These are phyloP conservation scores for Callopanchax toddi DNA, from an alignment of 2,113 vertebrate genomes.

Conservation along the genomic window DNA sequence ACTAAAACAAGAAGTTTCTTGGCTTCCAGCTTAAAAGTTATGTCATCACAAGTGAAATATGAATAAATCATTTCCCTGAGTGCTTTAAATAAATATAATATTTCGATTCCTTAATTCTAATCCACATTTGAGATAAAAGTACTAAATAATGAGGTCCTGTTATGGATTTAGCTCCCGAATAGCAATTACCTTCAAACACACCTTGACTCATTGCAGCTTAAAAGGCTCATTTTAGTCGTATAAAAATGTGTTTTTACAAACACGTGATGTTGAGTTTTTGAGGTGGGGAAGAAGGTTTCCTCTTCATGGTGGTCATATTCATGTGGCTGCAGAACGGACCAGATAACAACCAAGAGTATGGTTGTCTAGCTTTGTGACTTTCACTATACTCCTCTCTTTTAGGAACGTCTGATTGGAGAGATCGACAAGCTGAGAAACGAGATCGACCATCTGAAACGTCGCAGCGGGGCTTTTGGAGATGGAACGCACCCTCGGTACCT, in stretches of 20 bases:
- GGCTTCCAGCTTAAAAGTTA: not conserved
- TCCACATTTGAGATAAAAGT: not conserved
- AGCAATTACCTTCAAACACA: not conserved
- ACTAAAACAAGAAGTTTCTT: not conserved
- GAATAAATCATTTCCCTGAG: not conserved
- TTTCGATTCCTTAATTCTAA: not conserved
- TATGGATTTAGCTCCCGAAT: not conserved
- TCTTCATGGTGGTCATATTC: not conserved
- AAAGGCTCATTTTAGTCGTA: not conserved
- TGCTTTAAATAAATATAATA: not conserved
- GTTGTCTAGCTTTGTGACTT: no score
- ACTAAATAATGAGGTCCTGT: not conserved
- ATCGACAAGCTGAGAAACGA: slow-evolving; percentile 94
- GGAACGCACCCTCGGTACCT: slow-evolving; percentile 87
- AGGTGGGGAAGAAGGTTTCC: not conserved
- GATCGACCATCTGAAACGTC: slow-evolving; percentile 92
- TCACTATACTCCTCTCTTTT: no score
- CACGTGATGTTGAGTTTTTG: not conserved
- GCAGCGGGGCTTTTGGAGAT: slow-evolving; percentile 88
- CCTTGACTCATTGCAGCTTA: not conserved
- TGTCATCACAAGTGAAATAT: not conserved
- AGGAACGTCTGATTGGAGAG: slow-evolving; percentile 93
- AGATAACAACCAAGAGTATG: no score
- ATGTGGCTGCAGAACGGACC: no score
- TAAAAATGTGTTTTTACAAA: not conserved